These are phyloP conservation scores for Osmoderma eremita DNA, from an alignment of 2,888 invertebrate genomes.

Conservation along the genomic window DNA sequence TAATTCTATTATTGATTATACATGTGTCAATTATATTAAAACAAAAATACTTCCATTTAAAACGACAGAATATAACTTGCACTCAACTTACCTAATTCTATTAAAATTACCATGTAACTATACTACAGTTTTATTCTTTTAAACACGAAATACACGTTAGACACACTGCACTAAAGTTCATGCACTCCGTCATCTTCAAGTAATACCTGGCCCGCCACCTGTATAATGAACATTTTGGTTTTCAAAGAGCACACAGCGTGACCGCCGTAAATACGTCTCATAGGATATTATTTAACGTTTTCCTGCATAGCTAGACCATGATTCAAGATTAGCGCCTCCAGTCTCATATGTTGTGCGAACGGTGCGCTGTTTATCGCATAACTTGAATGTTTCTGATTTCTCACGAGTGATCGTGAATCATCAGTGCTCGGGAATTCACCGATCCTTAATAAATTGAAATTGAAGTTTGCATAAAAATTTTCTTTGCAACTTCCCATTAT, in stretches of 20 bases:
- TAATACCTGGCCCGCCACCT: conserved; percentile 1
- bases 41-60: not conserved
- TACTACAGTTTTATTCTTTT: no score
- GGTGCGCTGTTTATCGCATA: not conserved
- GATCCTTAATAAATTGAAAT: conserved; percentile 2
- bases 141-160: no score
- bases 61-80: not conserved
- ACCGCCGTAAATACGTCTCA: conserved; percentile 37
- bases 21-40: conserved; percentile 1
- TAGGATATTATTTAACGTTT: conserved; percentile 41
- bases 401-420: not conserved
- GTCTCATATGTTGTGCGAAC: conserved; percentile 13
- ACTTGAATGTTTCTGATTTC: conserved; percentile 1
- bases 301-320: conserved; percentile 17
- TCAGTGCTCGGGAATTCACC: not conserved
- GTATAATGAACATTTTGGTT: conserved; percentile 15
- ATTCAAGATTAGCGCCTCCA: conserved; percentile 2
- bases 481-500: conserved; percentile 35
- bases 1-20: not conserved
- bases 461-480: conserved; percentile 22
- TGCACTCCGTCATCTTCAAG: not conserved
- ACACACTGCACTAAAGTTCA: conserved; percentile 9
- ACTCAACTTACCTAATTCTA: conserved; percentile 12
- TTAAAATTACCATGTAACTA: conserved; percentile 1
- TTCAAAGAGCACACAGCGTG: conserved; percentile 7